Evolutionary conservation across 2,113 vertebrate genomes (phyloP), one percentile per base, ranked within the genome.

Genomic region (Lipotes vexillifer): DNA sequence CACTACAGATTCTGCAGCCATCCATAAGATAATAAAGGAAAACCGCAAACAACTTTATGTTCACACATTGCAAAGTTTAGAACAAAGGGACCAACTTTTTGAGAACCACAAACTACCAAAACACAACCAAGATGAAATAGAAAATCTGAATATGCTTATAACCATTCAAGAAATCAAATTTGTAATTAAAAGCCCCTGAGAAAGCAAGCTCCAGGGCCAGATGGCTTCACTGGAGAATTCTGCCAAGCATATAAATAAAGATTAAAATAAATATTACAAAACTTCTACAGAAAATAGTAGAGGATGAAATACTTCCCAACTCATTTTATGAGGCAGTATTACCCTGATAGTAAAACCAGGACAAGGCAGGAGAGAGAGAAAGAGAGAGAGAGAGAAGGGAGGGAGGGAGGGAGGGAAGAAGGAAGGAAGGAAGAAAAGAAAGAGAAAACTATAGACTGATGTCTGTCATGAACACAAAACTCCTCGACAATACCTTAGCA

Each of bases 351-450:
- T 52, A 33, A 77, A 77, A 33, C 31, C 29, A 52, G 44, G 29
- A 77, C 46, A 52, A 49, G 31, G 44, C 17, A 52, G 46, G 8
- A 90, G 23, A 66, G 9, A 90, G 20, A 55, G 57, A 29, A 61
- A 82, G 25, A 41, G 1, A 2, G 49, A 3, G 10, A 8, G n/a
- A 6, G 2, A 21, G 52, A 4, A 5, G 20, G 46, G 0, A 10
- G 3, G 13, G 38, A 59, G 36, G 25, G 11, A 33, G 41, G 41
- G 41, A 41, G 20, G 4, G 21, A 13, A 68, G 55, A 23, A 15
- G 17, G 5, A n/a, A 31, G 18, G n/a, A 6, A 25, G 13, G 80
- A 59, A 9, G 27, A 66, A 74, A 12, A 10, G 12, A 66, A 36
- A 68, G 36, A 57, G 27, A 59, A 59, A 31, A 33, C 33, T 33